A percentile compares a stretch with the other conserved stretches of the same genome.
Conservation (phyloP, 2,113 vertebrate genomes). For the Ailuropoda melanoleuca region DNA sequence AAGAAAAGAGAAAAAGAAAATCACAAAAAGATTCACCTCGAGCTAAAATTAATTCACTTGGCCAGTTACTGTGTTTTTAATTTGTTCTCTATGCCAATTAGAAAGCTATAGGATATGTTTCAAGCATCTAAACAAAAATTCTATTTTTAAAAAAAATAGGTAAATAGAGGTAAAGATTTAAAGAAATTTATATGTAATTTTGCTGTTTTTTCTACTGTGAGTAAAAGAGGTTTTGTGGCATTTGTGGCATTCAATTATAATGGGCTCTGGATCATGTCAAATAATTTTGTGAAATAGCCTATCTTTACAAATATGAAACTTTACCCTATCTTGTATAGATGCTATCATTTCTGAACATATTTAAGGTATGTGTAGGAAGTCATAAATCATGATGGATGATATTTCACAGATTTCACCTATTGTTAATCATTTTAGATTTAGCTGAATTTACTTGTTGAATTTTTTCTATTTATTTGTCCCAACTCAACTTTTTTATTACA, state of each 20-base stretch:
- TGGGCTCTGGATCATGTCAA: not conserved
- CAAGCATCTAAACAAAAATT: not conserved
- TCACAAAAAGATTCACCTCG: not conserved
- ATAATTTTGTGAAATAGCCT: not conserved
- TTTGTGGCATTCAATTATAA: not conserved
- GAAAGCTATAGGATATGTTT: not conserved
- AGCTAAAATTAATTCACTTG: not conserved
- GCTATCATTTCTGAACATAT: not conserved
- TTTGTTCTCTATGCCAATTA: not conserved
- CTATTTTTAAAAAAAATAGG: not conserved
- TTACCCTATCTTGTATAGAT: not conserved
- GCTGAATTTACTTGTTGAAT: not conserved
- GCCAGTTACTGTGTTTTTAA: not conserved
- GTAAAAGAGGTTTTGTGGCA: not conserved
- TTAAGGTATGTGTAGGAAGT: not conserved
- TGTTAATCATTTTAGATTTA: not conserved
- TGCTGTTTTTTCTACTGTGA: not conserved
- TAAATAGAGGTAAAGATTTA: not conserved
- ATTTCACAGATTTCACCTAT: not conserved
- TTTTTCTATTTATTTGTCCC: not conserved
- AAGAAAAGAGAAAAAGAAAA: not conserved
- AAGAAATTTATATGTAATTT: not conserved
- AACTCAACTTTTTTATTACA: not conserved
- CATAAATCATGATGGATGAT: not conserved
- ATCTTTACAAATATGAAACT: not conserved